Conservation (phyloP, 2,888 invertebrate species). For the Drosophila mettleri region DNA sequence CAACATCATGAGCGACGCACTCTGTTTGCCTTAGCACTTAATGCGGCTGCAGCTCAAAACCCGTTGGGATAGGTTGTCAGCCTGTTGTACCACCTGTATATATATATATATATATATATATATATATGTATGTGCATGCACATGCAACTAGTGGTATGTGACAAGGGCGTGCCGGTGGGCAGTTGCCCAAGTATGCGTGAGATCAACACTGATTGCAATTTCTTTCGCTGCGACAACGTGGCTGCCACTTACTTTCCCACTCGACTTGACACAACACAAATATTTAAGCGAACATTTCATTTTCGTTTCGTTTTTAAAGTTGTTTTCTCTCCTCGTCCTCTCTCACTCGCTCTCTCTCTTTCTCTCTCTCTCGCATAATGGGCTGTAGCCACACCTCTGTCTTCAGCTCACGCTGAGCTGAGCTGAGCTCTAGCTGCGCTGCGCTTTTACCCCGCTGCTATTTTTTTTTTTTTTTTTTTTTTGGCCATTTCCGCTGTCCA, state of each 20-base stretch:
- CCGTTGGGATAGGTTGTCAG: conserved; percentile 78
- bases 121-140: too few species aligned
- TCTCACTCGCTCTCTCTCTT: conserved; percentile 16
- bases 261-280: conserved; percentile 49
- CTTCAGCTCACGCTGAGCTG: conserved; percentile 3
- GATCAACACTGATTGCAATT: conserved; percentile 69
- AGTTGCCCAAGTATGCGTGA: conserved; percentile 52
- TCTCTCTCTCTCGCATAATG: conserved; percentile 44
- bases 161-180: conserved; percentile 52
- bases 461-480: conserved; percentile 22
- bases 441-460: conserved; percentile 53
- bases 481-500: conserved; percentile 70
- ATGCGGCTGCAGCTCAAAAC: conserved; percentile 61
- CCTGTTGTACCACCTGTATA: conserved; percentile 16
- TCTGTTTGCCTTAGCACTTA: conserved; percentile 30
- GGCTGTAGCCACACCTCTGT: conserved; percentile 65
- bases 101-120: not conserved
- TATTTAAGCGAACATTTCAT: conserved; percentile 65
- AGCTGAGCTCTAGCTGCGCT: conserved; percentile 29
- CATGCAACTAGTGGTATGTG: conserved; percentile 19
- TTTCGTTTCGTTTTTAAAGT: conserved; percentile 58
- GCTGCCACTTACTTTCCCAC: conserved; percentile 61
- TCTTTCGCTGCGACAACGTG: conserved; percentile 48
- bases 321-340: conserved; percentile 15
- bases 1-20: conserved; percentile 18